phyloP scores from a whole-genome alignment of 1,140 invertebrate species.

The Antheraea pernyi region DNA sequence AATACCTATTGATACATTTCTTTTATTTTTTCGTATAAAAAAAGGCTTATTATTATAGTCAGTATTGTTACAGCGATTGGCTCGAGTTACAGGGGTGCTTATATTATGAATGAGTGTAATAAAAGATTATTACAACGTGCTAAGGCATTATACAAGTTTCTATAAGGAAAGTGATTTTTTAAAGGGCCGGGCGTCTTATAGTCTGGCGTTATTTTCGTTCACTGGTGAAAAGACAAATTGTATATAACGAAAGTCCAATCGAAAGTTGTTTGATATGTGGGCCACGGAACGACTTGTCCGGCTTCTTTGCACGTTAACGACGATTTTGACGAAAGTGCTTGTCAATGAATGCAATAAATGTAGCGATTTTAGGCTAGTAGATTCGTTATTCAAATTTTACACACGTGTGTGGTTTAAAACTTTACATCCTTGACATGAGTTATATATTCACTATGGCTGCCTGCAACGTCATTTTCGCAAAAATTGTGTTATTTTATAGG shows the following conservation, averaged over 20 bases:
- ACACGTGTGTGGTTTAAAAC: not conserved
- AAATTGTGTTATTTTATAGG: no score
- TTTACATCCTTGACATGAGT: not conserved
- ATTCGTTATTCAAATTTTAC: not conserved
- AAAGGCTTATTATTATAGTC: not conserved
- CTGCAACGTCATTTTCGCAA: no score
- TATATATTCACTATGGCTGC: no score
- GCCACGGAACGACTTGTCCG: constrained; percentile 59
- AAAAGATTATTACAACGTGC: no score
- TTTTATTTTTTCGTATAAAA: not conserved
- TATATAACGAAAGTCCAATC: constrained; percentile 65
- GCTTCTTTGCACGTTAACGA: constrained; percentile 43
- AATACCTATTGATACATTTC: not conserved
- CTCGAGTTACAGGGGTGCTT: not conserved
- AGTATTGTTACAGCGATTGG: not conserved
- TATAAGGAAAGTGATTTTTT: constrained; percentile 38
- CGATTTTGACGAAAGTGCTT: constrained; percentile 40
- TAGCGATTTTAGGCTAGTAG: not conserved
- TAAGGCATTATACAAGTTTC: not conserved
- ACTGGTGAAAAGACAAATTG: constrained; percentile 40
- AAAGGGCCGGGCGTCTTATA: constrained; percentile 37
- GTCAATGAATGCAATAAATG: constrained; percentile 13
- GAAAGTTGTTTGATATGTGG: constrained; percentile 77
- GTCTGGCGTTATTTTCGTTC: constrained; percentile 44
- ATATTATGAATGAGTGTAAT: not conserved